Base-by-base conservation (phyloP, 2,888 invertebrate species). In the Pristionchus maxplancki region DNA sequence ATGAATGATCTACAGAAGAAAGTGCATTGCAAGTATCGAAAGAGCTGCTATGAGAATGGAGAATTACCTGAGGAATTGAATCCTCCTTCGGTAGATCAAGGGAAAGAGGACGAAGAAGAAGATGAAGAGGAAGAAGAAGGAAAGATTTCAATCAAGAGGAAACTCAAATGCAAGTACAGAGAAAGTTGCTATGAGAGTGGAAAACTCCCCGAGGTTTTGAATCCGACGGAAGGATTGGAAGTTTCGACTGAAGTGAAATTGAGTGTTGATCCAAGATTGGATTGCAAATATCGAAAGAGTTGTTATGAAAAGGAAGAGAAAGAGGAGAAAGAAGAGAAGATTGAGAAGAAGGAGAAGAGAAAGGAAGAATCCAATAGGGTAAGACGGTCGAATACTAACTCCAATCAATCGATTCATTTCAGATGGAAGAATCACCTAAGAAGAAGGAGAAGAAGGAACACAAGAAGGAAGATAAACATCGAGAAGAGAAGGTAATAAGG, bases 11-110 rank as follows among this genome's bases (percentile, higher is more conserved):
- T 89, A 17, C 90, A 91, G 74, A 89, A 89, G 88, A 92, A 91
- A 64, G 48, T 87, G 13, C 71, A 89, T 53, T 94, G 94, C 91
- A 93, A 94, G 84, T 94, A 93, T 86, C 86, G 94, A 6, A 92
- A 92, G 87, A 90, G 90, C 11, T 94, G 94, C 88, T 94, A 94
- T 88, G 91, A 91, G 40, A 44, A 4, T 82, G 34, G 88, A 71
- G 67, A 67, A 58, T 34, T 84, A 3, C 84, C 84, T 2, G 62
- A 62, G 28, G 58, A 84, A 40, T 20, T 62, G 50, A 62, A 84
- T 40, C 37, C 62, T 37, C 34, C 2, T 31, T 31, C 50, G 4
- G 74, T 5, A 67, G 81, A 85, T 50, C 37, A 31, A 44, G 64
- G 85, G 44, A 58, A 71, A 13, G 86, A 85, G n/a, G 88, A 82